Evolutionary conservation across 2,888 invertebrate species (phyloP).

Genomic region (Sacculina carcini): DNA sequence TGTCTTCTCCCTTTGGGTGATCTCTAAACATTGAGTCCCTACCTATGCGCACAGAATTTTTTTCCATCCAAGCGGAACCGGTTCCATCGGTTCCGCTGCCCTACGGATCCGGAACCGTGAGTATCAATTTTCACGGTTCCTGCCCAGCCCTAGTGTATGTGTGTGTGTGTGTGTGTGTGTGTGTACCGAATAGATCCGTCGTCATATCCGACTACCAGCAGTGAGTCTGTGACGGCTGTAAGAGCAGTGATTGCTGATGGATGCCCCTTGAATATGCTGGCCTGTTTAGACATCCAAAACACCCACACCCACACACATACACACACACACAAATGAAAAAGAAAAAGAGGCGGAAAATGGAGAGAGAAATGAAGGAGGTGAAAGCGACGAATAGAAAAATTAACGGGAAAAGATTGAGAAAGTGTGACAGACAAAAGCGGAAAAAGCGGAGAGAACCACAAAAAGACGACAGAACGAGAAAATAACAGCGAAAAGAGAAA

Average conservation of each 20-base stretch:
- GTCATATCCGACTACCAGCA: not conserved
- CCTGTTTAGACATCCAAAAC: not conserved
- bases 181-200: not conserved
- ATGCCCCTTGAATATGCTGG: not conserved
- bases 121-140: too few species aligned
- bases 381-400: not conserved
- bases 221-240: not conserved
- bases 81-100: not conserved
- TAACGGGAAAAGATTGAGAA: not conserved
- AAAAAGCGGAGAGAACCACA: not conserved
- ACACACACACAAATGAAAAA: not conserved
- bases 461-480: not conserved
- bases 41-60: not conserved
- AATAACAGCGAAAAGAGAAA: not conserved
- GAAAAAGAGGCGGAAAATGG: not conserved
- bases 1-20: too few species aligned
- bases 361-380: not conserved
- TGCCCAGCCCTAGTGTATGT: too few species aligned
- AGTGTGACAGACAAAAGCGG: not conserved
- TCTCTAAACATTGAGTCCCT: too few species aligned
- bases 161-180: not conserved
- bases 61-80: not conserved
- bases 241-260: not conserved
- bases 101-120: too few species aligned
- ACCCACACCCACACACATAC: conserved; percentile 1